These are phyloP conservation scores for Brachirus orientalis DNA, from an alignment of 2,113 vertebrate species.

Conservation along the genomic window DNA sequence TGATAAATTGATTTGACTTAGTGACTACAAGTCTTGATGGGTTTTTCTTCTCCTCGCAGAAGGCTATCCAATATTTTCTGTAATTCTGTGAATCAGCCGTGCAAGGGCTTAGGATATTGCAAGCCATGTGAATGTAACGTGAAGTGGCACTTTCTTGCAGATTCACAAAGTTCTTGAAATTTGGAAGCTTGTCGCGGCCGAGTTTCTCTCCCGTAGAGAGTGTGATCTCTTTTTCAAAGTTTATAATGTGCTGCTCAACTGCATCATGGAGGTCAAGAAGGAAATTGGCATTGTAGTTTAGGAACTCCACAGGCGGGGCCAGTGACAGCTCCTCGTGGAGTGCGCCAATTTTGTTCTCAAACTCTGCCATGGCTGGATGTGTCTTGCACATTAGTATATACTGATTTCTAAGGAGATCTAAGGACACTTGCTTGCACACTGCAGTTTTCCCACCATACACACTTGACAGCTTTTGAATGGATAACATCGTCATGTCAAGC, in stretches of 20 bases:
- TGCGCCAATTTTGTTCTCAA: slow-evolving; percentile 62
- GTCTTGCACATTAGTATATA: slow-evolving; percentile 74
- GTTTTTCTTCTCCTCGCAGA: slow-evolving; percentile 79
- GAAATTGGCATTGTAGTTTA: slow-evolving; percentile 76
- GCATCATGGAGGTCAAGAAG: slow-evolving; percentile 73
- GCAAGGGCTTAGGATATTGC: slow-evolving; percentile 68
- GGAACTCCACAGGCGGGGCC: slow-evolving; percentile 69
- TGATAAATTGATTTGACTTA: slow-evolving; percentile 65
- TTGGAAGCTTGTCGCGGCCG: slow-evolving; percentile 76
- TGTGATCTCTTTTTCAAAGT: slow-evolving; percentile 76
- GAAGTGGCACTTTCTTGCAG: slow-evolving; percentile 79
- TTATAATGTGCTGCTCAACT: slow-evolving; percentile 74
- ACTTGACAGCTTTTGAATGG: slow-evolving; percentile 73
- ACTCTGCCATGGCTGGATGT: slow-evolving; percentile 65
- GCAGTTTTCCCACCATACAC: slow-evolving; percentile 61
- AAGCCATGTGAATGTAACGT: slow-evolving; percentile 81
- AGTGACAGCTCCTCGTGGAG: slow-evolving; percentile 30
- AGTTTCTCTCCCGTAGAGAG: slow-evolving; percentile 67
- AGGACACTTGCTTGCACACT: slow-evolving; percentile 59
- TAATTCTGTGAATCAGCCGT: slow-evolving; percentile 51
- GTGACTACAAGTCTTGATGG: slow-evolving; percentile 65
- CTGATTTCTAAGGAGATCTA: slow-evolving; percentile 79
- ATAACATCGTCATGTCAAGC: slow-evolving; percentile 78
- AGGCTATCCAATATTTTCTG: slow-evolving; percentile 80
- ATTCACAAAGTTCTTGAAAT: slow-evolving; percentile 76